Conservation (phyloP, 1,140 invertebrate species). For the Zaprionus gabonicus region DNA sequence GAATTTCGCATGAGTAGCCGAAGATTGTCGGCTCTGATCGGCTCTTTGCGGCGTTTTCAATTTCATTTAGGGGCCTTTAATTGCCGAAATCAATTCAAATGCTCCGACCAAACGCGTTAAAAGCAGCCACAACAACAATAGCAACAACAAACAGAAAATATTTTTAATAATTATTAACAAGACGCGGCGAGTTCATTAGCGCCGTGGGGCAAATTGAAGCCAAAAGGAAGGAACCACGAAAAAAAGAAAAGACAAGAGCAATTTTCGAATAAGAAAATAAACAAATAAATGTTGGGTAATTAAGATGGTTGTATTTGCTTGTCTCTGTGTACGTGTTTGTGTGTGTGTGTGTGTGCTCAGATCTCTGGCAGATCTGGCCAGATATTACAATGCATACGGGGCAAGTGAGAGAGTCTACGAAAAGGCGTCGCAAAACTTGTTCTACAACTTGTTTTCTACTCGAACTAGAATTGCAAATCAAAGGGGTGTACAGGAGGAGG, state of each 20-base stretch:
- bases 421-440: slow-evolving; percentile 76
- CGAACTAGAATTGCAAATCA: slow-evolving; percentile 65
- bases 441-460: slow-evolving; percentile 79
- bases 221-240: slow-evolving; percentile 20
- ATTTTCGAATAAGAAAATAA: slow-evolving; percentile 65
- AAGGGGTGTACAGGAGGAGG: slow-evolving; percentile 2
- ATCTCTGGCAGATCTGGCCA: neutral
- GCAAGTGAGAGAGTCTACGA: slow-evolving; percentile 3
- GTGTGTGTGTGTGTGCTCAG: slow-evolving; percentile 26
- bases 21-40: neutral
- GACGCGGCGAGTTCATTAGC: slow-evolving; percentile 76
- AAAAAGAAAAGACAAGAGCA: slow-evolving; percentile 23
- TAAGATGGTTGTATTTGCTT: slow-evolving; percentile 62
- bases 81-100: slow-evolving; percentile 81
- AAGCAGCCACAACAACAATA: slow-evolving; percentile 63
- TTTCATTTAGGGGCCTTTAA: slow-evolving; percentile 78
- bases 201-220: slow-evolving; percentile 42
- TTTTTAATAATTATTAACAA: slow-evolving; percentile 81
- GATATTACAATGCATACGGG: slow-evolving; percentile 2
- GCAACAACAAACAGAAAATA: slow-evolving; percentile 40
- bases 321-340: slow-evolving; percentile 26
- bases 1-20: slow-evolving; percentile 40
- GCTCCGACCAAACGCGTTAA: slow-evolving; percentile 76
- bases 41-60: slow-evolving; percentile 59
- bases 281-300: slow-evolving; percentile 81